Percentiles rank a stretch among this genome's conserved stretches.
Conservation (phyloP, 2,113 vertebrate genomes). For the Nothoprocta pentlandii region DNA sequence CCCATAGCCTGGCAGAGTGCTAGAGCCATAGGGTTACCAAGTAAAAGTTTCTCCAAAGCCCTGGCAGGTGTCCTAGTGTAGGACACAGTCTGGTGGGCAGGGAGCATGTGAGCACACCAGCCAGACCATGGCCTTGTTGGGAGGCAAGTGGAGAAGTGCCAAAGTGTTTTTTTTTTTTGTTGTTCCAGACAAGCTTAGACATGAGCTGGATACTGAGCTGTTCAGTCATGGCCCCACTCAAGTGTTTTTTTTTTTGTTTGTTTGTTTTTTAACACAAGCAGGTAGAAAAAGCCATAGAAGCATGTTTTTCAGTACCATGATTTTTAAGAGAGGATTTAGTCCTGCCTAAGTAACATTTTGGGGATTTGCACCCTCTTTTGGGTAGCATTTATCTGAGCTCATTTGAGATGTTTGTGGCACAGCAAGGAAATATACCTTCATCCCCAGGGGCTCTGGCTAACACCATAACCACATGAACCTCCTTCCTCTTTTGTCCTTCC, state of each 20-base stretch:
- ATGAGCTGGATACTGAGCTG: neutral
- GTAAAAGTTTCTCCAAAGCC: neutral
- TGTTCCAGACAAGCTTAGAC: neutral
- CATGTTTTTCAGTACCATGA: neutral
- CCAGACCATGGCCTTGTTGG: fast-evolving
- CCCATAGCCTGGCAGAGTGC: no score
- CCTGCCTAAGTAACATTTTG: neutral
- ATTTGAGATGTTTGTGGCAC: constrained; percentile 45
- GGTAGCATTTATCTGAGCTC: neutral
- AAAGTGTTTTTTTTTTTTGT: neutral
- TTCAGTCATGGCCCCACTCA: neutral
- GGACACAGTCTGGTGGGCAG: fast-evolving
- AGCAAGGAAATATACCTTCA: constrained; percentile 44
- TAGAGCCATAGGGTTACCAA: neutral
- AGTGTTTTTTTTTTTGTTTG: neutral
- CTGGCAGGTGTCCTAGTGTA: fast-evolving
- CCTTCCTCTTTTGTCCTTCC: constrained; percentile 72
- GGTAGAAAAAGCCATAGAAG: neutral
- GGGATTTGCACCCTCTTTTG: neutral
- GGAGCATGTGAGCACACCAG: neutral
- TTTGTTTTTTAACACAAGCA: neutral
- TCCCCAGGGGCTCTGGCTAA: constrained; percentile 70
- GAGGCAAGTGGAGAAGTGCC: neutral
- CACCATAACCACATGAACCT: constrained; percentile 56
- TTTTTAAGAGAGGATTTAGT: neutral